Evolutionary conservation across 2,797 vertebrate genomes (phyloP).

Genomic region (Argentina silus): DNA sequence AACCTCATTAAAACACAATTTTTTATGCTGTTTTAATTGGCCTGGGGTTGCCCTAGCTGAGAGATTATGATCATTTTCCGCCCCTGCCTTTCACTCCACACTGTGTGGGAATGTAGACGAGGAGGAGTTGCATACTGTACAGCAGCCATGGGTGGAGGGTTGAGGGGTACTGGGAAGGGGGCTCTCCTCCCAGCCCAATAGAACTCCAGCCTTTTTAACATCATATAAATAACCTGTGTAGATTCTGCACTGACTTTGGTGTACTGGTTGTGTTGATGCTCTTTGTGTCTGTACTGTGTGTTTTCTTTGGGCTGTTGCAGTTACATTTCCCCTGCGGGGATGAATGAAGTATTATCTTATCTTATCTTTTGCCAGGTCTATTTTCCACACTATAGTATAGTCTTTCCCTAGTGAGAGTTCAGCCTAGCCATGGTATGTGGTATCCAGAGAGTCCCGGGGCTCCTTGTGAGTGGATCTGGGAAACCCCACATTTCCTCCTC

Average conservation of each 20-base stretch:
- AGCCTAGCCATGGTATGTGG: background rate
- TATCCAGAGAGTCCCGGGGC: background rate
- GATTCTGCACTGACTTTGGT: background rate
- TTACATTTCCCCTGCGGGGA: too few relatives aligned
- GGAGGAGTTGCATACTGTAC: too few relatives aligned
- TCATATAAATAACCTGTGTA: background rate
- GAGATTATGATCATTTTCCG: conserved; percentile 33
- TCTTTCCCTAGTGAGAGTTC: background rate
- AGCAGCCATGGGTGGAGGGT: conserved; percentile 2
- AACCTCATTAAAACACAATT: conserved; percentile 48
- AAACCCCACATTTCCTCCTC: conserved; percentile 2
- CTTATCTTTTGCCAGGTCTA: too few relatives aligned
- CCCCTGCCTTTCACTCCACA: conserved; percentile 14
- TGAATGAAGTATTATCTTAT: too few relatives aligned
- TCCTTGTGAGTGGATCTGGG: background rate
- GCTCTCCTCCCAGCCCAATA: background rate
- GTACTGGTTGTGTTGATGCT: too few relatives aligned
- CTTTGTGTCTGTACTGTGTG: too few relatives aligned
- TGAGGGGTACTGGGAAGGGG: background rate
- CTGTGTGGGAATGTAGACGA: conserved; percentile 13
- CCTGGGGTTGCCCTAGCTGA: conserved; percentile 24
- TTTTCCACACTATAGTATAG: background rate
- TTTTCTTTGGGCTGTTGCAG: too few relatives aligned
- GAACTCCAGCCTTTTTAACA: background rate
- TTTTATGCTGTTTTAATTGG: conserved; percentile 42